These are phyloP conservation scores for Manis crassicaudata DNA, from an alignment of 2,797 vertebrate species.

Conservation along the genomic window DNA sequence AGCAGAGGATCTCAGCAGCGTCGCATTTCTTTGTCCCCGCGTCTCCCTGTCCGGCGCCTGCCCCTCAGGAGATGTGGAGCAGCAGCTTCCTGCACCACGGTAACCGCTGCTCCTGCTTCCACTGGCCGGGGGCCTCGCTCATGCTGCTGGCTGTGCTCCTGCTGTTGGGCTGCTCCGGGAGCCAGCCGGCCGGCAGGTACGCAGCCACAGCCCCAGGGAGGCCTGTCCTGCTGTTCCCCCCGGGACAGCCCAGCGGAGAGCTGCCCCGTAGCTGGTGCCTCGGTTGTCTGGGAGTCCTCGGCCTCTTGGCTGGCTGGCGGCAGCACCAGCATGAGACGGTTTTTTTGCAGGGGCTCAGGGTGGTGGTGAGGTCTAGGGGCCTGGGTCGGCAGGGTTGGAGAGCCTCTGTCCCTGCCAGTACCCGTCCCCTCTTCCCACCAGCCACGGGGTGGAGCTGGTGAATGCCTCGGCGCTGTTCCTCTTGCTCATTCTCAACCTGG, in stretches of 20 bases:
- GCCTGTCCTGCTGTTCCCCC: not conserved
- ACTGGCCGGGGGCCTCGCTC: conserved; percentile 96
- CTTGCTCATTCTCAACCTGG: conserved; percentile 93
- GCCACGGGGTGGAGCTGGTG: conserved; percentile 94
- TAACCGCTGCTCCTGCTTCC: conserved; percentile 97
- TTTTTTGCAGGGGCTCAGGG: not conserved
- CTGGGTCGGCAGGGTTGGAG: not conserved
- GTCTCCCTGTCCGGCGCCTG: not conserved
- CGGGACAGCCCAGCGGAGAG: too few species aligned
- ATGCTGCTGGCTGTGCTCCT: conserved; percentile 93
- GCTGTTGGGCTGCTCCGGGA: conserved; percentile 93
- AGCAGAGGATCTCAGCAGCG: not conserved
- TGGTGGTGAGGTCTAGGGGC: not conserved
- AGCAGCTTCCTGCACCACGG: conserved; percentile 95
- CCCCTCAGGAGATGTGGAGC: conserved; percentile 90
- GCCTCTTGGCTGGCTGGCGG: not conserved
- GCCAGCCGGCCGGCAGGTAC: conserved; percentile 96
- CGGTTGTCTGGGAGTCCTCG: not conserved
- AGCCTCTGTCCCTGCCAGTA: conserved; percentile 18
- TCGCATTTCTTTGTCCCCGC: fast-evolving
- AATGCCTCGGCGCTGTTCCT: conserved; percentile 93
- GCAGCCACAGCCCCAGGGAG: not conserved
- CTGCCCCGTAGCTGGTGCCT: not conserved
- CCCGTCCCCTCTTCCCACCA: conserved; percentile 76
- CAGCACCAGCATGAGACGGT: not conserved